Percentiles rank a stretch among this genome's conserved stretches.
Conservation (phyloP, 2,888 invertebrate genomes). For the Herminia tarsipennalis region DNA sequence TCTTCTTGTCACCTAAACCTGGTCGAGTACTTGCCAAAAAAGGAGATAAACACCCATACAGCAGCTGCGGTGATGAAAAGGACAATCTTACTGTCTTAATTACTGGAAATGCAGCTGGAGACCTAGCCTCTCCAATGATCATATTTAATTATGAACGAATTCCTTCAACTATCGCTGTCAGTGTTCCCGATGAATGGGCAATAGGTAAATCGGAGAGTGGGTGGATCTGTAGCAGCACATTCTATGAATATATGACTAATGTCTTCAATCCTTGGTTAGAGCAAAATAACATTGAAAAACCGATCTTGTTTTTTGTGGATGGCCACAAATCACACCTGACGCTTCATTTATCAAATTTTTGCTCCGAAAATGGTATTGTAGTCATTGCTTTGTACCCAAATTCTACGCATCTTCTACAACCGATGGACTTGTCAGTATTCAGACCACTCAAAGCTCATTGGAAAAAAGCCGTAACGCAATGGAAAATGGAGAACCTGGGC, state of each 20-base stretch:
- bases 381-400: too few species aligned
- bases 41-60: constrained; percentile 48
- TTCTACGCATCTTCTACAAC: too few species aligned
- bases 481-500: too few species aligned
- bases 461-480: too few species aligned
- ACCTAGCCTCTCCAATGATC: not conserved
- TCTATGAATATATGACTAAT: constrained; percentile 15
- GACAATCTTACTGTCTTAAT: constrained; percentile 16
- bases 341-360: too few species aligned
- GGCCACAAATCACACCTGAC: too few species aligned
- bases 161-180: not conserved
- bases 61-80: constrained; percentile 25
- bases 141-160: constrained; percentile 11
- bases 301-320: constrained; percentile 16
- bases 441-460: too few species aligned
- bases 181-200: constrained; percentile 4
- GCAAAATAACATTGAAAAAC: constrained; percentile 11
- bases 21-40: constrained; percentile 50
- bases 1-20: constrained; percentile 56
- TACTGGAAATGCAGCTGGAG: constrained; percentile 10
- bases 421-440: too few species aligned
- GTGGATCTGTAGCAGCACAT: constrained; percentile 7
- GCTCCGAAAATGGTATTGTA: too few species aligned
- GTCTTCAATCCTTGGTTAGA: constrained; percentile 18
- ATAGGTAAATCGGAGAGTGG: constrained; percentile 9